Evolutionary conservation across 1,140 invertebrate genomes (phyloP), one percentile per base, ranked within the genome.

Genomic region (Ericerus pela): DNA sequence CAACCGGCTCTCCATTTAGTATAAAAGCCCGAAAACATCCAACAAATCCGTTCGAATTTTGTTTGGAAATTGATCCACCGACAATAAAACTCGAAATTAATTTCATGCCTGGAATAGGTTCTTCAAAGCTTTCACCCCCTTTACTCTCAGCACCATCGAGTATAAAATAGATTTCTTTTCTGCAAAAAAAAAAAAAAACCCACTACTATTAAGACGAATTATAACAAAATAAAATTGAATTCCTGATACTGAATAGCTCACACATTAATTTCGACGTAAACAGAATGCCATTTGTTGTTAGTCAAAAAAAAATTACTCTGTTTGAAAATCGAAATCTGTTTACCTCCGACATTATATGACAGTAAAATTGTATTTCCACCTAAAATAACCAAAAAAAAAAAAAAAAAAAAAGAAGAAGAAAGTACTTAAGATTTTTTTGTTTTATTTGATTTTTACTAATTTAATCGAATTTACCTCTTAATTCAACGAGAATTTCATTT

Each of bases 281-380:
- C 86, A 0, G 90, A 89, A 72, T 98, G 94, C 94, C 94, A 97
- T 24, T 80, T 72, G 66, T 96, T 79, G 65, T 97, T 88, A 53
- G 90, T 85, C 3, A 97, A 69, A 52, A 78, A 78, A 59, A 82
- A 82, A 2, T 85, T 82, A 0, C 86, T 86, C 63, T 85, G 82
- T 5, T 89, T 83, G 56, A 82, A 84, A 0, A 94, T 83, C 1
- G 84, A 81, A 1, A 89, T 74, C 0, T 86, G 83, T 0, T 88
- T 88, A 61, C 84, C 83, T 2, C 93, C 94, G 10, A 88, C 88
- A 68, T 91, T 81, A 67, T 94, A 94, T 63, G 88, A 82, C 71
- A 96, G 96, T 66, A 93, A 84, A 52, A 96, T 75, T 61, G 88
- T 84, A 62, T 88, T 81, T 20, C 89, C 88, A 60, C 80, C 83